Percentiles rank a stretch among this genome's conserved stretches.
Conservation (phyloP, 1,140 invertebrate genomes). For the Cydia pomonella region DNA sequence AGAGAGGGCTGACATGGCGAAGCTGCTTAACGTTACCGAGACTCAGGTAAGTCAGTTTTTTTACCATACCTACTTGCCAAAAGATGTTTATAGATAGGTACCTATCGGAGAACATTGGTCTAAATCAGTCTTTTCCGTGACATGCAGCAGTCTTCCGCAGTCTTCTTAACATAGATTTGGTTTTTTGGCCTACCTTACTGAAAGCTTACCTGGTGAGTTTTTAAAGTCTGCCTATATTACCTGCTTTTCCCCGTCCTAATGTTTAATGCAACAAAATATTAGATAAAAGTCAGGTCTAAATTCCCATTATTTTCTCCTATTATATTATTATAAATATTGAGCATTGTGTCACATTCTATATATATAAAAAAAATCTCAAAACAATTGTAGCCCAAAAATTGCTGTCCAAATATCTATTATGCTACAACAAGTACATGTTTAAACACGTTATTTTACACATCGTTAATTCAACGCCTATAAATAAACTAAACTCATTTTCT, state of each 20-base stretch:
- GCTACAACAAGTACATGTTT: not conserved
- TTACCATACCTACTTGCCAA: not conserved
- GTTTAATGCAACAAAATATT: too few relatives aligned
- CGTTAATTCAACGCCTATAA: not conserved
- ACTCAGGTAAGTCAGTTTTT: constrained; percentile 89
- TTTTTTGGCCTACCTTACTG: not conserved
- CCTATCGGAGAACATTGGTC: not conserved
- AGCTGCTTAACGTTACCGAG: constrained; percentile 95
- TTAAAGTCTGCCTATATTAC: too few relatives aligned
- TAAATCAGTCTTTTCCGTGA: not conserved
- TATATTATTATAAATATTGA: too few relatives aligned
- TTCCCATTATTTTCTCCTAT: too few relatives aligned
- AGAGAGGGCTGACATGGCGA: constrained; percentile 96
- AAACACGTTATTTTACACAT: not conserved
- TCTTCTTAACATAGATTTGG: not conserved
- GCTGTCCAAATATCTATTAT: too few relatives aligned
- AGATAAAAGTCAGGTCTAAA: too few relatives aligned
- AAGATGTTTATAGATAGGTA: not conserved
- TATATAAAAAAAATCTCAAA: too few relatives aligned
- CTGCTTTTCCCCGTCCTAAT: too few relatives aligned
- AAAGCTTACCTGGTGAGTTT: not conserved
- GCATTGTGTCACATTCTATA: too few relatives aligned
- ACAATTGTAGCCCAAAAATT: too few relatives aligned
- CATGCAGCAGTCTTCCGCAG: not conserved
- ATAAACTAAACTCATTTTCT: not conserved